Evolutionary conservation across 2,888 invertebrate species (phyloP).

Genomic region (Nemurella pictetii): DNA sequence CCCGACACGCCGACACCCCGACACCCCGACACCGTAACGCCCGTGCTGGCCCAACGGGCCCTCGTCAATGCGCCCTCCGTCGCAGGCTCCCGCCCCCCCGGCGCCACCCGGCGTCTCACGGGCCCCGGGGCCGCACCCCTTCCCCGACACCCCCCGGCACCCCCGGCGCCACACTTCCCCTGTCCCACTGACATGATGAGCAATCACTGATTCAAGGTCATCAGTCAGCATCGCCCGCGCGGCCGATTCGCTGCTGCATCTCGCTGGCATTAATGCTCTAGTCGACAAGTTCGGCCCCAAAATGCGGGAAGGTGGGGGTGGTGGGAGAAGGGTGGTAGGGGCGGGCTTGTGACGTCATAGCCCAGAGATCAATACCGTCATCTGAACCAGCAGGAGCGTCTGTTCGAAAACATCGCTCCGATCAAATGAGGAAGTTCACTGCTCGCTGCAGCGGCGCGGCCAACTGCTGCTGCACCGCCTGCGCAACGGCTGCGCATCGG

Average conservation of each 20-base stretch:
- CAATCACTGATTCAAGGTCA: background rate
- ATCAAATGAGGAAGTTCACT: background rate
- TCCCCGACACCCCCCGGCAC: no score
- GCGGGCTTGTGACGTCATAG: background rate
- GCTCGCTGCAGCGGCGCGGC: background rate
- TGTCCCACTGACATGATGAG: background rate
- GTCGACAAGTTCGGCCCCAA: background rate
- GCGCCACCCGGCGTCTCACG: no score
- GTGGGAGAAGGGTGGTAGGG: background rate
- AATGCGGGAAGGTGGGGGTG: background rate
- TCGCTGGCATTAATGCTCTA: no score
- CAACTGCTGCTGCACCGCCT: background rate
- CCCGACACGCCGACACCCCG: no score
- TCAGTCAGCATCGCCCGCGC: background rate
- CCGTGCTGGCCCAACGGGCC: no score
- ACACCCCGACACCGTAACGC: no score
- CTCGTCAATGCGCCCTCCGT: no score
- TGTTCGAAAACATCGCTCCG: background rate
- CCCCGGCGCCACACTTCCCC: background rate
- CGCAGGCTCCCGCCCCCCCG: no score
- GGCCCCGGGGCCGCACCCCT: no score
- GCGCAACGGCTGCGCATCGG: background rate
- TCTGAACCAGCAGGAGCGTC: background rate
- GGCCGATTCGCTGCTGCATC: background rate
- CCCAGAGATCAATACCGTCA: background rate